A percentile compares a stretch with the other conserved stretches of the same genome.
These are phyloP conservation scores for Andrena camellia DNA, from an alignment of 2,888 invertebrate species.

Conservation along the genomic window DNA sequence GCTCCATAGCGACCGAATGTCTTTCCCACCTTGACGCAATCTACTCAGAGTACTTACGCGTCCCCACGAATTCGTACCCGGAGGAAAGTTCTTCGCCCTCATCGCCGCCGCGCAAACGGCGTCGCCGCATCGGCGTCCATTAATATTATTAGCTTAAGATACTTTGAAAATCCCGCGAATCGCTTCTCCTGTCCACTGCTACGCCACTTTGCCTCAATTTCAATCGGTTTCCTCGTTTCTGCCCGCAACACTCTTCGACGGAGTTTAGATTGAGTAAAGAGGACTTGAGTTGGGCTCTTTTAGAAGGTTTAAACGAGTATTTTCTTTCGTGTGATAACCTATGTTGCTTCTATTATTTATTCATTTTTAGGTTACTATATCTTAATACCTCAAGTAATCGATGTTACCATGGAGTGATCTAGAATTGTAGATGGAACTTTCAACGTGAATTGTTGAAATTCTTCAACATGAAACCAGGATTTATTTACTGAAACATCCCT, in stretches of 20 bases:
- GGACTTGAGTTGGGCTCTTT: not conserved
- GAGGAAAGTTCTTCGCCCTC: conserved; percentile 53
- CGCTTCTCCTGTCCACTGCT: conserved; percentile 9
- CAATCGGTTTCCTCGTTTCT: not conserved
- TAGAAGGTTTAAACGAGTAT: not conserved
- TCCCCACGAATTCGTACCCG: conserved; percentile 56
- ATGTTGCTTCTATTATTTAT: no score
- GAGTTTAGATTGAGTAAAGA: not conserved
- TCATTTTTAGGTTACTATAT: no score
- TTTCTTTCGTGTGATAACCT: no score
- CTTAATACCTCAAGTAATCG: no score
- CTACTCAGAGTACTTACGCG: conserved; percentile 70
- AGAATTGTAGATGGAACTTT: no score
- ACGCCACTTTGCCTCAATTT: not conserved
- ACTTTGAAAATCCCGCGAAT: conserved; percentile 51
- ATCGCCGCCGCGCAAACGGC: conserved; percentile 52
- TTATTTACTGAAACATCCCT: no score
- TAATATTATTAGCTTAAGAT: conserved; percentile 70
- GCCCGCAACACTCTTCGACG: not conserved
- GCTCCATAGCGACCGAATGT: conserved; percentile 64
- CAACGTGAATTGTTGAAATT: no score
- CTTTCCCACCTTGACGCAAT: conserved; percentile 70
- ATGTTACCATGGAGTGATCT: no score
- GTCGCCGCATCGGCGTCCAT: conserved; percentile 63
- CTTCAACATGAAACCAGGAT: no score